Evolutionary conservation across 1,140 invertebrate genomes (phyloP).

Genomic region (Saccostrea glomerata): DNA sequence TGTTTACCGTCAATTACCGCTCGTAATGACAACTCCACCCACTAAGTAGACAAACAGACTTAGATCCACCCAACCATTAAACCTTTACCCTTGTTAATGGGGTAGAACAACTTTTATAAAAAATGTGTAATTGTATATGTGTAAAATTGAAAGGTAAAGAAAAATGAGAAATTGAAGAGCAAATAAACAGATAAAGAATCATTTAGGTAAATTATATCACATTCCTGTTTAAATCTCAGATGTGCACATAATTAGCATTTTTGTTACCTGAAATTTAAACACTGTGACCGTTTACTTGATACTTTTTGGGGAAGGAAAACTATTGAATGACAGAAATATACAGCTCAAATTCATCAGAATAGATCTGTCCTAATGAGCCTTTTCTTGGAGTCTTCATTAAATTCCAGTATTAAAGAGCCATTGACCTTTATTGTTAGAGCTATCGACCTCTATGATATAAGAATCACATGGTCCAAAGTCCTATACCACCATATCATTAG

Average conservation of each 20-base stretch:
- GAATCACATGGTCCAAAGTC: not conserved
- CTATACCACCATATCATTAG: not conserved
- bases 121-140: no score
- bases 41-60: not conserved
- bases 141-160: no score
- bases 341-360: not conserved
- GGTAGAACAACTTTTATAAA: no score
- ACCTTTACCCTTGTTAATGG: not conserved
- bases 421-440: not conserved
- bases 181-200: no score
- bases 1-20: not conserved
- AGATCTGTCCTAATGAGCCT: not conserved
- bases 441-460: not conserved
- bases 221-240: no score
- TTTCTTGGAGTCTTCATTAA: not conserved
- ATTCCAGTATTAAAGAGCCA: not conserved
- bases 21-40: not conserved
- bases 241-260: no score
- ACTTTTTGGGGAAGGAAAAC: not conserved
- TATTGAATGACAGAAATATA: not conserved
- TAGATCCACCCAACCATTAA: not conserved
- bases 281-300: not conserved
- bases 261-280: not conserved
- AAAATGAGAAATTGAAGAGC: no score
- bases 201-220: no score